Evolutionary conservation across 2,113 vertebrate genomes (phyloP).

Genomic region (Phylloscopus whistleri): DNA sequence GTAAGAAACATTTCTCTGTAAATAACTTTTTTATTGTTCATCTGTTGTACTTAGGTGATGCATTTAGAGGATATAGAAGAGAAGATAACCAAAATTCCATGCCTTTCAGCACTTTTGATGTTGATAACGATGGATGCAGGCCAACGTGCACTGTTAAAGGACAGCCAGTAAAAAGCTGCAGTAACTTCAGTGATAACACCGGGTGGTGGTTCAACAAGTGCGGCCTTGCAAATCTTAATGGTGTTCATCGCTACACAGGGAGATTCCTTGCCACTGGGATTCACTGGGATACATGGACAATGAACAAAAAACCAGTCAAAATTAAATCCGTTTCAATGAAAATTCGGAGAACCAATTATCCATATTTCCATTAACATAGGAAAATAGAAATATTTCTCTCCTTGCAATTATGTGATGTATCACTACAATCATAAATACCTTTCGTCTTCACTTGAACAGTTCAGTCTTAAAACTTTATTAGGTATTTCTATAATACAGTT

Average conservation of each 20-base stretch:
- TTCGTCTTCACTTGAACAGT: neutral
- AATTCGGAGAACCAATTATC: slow-evolving; percentile 80
- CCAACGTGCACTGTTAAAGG: slow-evolving; percentile 77
- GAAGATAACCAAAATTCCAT: slow-evolving; percentile 88
- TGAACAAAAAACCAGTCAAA: slow-evolving; percentile 71
- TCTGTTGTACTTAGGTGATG: slow-evolving; percentile 78
- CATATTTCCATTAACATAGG: slow-evolving; percentile 65
- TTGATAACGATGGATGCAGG: slow-evolving; percentile 87
- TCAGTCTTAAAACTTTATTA: neutral
- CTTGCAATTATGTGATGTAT: neutral
- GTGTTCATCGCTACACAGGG: slow-evolving; percentile 74
- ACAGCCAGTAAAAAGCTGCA: slow-evolving; percentile 83
- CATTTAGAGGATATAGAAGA: slow-evolving; percentile 83
- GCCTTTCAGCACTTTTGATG: slow-evolving; percentile 87
- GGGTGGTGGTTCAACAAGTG: slow-evolving; percentile 93
- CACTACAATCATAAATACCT: neutral
- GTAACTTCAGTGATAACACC: slow-evolving; percentile 76
- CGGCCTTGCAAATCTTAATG: slow-evolving; percentile 88
- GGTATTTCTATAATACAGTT: neutral
- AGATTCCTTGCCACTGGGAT: slow-evolving; percentile 71
- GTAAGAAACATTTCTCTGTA: neutral
- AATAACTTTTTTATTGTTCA: neutral
- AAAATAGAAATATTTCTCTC: neutral
- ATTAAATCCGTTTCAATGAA: slow-evolving; percentile 92
- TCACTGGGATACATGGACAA: slow-evolving; percentile 87